Conservation (phyloP, 2,113 vertebrate genomes). For the Pandion haliaetus region DNA sequence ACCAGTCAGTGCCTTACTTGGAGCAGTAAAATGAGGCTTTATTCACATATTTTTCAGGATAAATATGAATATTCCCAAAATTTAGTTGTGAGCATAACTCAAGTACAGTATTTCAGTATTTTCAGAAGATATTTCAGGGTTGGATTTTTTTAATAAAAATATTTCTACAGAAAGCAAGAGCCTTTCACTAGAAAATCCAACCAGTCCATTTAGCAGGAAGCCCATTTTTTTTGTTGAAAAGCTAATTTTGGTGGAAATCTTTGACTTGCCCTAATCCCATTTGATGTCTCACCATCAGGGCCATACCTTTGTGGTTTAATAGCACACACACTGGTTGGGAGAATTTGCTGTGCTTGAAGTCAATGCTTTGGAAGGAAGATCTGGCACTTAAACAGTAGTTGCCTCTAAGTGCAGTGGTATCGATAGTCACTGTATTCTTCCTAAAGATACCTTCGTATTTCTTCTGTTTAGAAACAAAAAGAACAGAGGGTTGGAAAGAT, state of each 20-base stretch:
- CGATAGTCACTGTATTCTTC: not conserved
- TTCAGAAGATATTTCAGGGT: not conserved
- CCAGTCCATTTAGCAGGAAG: not conserved
- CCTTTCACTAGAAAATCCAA: not conserved
- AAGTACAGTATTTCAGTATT: not conserved
- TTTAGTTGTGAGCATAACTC: not conserved
- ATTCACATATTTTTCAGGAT: not conserved
- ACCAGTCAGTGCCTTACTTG: not conserved
- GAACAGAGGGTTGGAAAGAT: not conserved
- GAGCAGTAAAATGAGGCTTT: not conserved
- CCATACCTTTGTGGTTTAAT: not conserved
- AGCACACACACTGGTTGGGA: conserved; percentile 31
- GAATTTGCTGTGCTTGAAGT: conserved; percentile 21
- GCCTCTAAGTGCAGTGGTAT: not conserved
- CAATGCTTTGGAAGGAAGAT: not conserved
- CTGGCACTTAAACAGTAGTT: conserved; percentile 59
- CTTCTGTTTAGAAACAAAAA: conserved; percentile 9
- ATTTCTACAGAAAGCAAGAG: not conserved
- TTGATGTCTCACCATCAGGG: not conserved
- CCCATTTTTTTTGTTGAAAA: not conserved
- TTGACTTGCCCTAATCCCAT: not conserved
- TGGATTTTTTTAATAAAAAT: not conserved
- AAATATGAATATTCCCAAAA: not conserved
- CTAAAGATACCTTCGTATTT: not conserved
- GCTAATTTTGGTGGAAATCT: not conserved